A percentile compares a stretch with the other conserved stretches of the same genome.
Conservation (phyloP, 1,140 invertebrate genomes). For the Brachionus calyciflorus region DNA sequence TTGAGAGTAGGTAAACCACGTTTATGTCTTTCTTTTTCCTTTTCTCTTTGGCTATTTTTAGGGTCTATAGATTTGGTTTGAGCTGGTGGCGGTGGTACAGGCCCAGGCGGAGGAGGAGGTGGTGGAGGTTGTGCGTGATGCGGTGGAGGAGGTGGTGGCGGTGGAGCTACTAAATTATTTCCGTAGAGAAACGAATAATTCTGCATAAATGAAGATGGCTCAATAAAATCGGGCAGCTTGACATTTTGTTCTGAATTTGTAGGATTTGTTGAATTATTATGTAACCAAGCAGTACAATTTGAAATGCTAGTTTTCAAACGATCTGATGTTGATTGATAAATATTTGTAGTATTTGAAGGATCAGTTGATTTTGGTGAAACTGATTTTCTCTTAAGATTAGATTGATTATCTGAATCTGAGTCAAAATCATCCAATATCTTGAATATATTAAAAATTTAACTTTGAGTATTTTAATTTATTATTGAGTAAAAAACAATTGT, state of each 20-base stretch:
- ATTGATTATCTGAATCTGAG: conserved; percentile 35
- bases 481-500: too few relatives aligned
- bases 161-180: neutral
- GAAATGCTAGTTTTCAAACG: neutral
- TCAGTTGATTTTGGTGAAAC: neutral
- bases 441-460: neutral
- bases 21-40: conserved; percentile 73
- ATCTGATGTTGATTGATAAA: neutral
- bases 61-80: neutral
- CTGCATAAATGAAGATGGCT: neutral
- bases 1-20: conserved; percentile 81
- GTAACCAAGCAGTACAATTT: conserved; percentile 23
- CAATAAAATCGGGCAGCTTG: neutral
- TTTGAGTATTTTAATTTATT: neutral
- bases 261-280: neutral
- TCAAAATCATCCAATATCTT: conserved; percentile 28
- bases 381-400: neutral
- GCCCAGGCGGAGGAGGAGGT: neutral
- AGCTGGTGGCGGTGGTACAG: neutral
- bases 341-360: neutral
- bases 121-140: neutral
- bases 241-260: neutral
- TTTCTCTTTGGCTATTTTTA: conserved; percentile 61
- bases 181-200: neutral
- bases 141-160: neutral